phyloP scores from a whole-genome alignment of 2,888 invertebrate genomes.

The Hyposoter dolosus region DNA sequence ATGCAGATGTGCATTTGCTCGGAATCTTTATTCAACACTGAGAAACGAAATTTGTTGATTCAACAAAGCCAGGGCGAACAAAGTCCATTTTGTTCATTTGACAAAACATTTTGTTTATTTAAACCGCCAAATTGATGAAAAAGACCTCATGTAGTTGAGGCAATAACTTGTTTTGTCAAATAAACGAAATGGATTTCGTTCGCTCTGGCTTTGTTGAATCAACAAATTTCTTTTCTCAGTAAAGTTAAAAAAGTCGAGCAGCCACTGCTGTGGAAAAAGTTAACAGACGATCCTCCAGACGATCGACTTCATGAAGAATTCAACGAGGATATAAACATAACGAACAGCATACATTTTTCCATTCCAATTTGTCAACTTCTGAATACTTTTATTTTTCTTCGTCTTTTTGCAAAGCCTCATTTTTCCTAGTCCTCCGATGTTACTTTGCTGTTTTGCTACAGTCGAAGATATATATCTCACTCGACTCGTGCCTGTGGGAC shows the following conservation, averaged over 20 bases:
- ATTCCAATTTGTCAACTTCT: conserved; percentile 1
- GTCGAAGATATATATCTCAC: conserved; percentile 12
- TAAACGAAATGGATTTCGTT: too few relatives aligned
- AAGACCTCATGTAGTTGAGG: too few relatives aligned
- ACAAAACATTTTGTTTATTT: too few relatives aligned
- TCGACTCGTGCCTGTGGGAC: conserved; percentile 33
- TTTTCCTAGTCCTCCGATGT: neutral
- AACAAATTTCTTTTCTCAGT: too few relatives aligned
- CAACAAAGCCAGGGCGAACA: too few relatives aligned
- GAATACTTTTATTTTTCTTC: neutral
- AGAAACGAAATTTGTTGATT: too few relatives aligned
- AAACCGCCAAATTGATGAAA: too few relatives aligned
- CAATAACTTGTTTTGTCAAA: too few relatives aligned
- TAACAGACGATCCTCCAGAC: neutral
- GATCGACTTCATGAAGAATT: neutral
- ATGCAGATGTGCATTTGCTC: neutral
- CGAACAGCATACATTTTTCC: conserved; percentile 1
- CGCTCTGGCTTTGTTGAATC: too few relatives aligned
- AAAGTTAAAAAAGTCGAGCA: neutral
- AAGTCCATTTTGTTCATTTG: too few relatives aligned
- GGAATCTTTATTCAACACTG: neutral
- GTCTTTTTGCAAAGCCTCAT: neutral
- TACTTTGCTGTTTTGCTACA: neutral
- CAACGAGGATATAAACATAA: neutral
- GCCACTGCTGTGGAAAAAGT: neutral